A percentile compares a stretch with the other conserved stretches of the same genome.
These are phyloP conservation scores for Galago senegalensis DNA, from an alignment of 2,797 vertebrate genomes.

Conservation along the genomic window DNA sequence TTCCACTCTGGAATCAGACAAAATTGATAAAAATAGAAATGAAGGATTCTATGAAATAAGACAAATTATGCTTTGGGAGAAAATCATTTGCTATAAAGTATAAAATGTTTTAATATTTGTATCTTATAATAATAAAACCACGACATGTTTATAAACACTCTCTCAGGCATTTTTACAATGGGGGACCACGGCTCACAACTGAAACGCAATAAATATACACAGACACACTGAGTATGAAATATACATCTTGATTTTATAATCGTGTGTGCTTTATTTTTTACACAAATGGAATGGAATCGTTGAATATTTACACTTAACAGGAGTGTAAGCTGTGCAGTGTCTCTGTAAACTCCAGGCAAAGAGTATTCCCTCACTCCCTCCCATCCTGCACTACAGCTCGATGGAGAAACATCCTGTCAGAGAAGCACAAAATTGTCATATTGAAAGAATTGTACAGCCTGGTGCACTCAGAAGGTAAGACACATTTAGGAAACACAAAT, in stretches of 20 bases:
- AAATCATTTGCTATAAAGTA: conserved; percentile 89
- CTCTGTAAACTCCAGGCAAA: conserved; percentile 91
- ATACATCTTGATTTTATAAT: conserved; percentile 92
- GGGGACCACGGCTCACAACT: conserved; percentile 79
- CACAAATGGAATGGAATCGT: conserved; percentile 92
- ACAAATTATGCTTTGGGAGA: conserved; percentile 89
- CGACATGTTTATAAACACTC: conserved; percentile 88
- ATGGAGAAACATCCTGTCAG: conserved; percentile 87
- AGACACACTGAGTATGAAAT: conserved; percentile 91
- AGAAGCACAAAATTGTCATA: conserved; percentile 78
- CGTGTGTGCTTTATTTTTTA: conserved; percentile 93
- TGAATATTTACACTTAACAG: conserved; percentile 92
- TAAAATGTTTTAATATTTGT: conserved; percentile 90
- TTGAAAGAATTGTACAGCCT: conserved; percentile 81
- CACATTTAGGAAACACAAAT: conserved; percentile 85
- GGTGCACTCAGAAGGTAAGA: conserved; percentile 82
- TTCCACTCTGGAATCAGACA: conserved; percentile 56
- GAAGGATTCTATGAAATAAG: conserved; percentile 81
- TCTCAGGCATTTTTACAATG: conserved; percentile 87
- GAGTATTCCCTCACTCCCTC: conserved; percentile 79
- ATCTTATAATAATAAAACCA: conserved; percentile 89
- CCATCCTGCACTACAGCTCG: conserved; percentile 79
- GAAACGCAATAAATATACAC: conserved; percentile 89
- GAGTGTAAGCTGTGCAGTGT: conserved; percentile 90
- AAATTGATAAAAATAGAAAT: conserved; percentile 71